Conservation (phyloP, 2,797 vertebrate genomes). For the Parotocinclus haroldoi region DNA sequence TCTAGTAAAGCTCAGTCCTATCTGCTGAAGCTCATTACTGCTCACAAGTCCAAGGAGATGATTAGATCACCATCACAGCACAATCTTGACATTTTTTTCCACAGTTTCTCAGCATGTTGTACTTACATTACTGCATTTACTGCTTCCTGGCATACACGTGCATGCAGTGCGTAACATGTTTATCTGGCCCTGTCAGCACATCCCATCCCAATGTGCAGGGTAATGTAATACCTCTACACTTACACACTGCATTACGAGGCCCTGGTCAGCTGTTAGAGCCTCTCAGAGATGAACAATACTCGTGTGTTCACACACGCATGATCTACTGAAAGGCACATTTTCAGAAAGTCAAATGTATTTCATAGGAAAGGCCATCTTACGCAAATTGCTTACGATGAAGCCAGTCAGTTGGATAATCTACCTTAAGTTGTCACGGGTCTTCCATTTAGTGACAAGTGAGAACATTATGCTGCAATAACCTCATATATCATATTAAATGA, state of each 20-base stretch:
- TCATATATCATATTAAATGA: too few species aligned
- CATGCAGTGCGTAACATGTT: not conserved
- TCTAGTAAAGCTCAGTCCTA: not conserved
- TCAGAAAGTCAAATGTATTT: too few species aligned
- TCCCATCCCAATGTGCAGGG: not conserved
- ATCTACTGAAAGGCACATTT: too few species aligned
- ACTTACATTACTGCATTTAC: not conserved
- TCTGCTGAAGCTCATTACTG: not conserved
- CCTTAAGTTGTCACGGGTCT: too few species aligned
- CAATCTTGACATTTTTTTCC: not conserved
- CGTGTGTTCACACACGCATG: not conserved
- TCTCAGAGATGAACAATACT: slow-evolving; percentile 1
- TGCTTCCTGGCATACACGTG: not conserved
- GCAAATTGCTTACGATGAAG: too few species aligned
- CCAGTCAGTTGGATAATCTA: too few species aligned
- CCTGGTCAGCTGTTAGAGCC: slow-evolving; percentile 1
- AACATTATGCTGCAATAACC: too few species aligned
- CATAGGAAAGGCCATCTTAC: too few species aligned
- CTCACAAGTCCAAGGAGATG: not conserved
- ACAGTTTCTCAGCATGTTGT: too few species aligned
- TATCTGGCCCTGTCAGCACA: slow-evolving; percentile 1
- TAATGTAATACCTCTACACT: not conserved
- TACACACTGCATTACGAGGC: not conserved
- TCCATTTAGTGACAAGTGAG: too few species aligned
- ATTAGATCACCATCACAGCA: not conserved